A percentile compares a stretch with the other conserved stretches of the same genome.
phyloP scores from a whole-genome alignment of 1,140 invertebrate species.

The Drosophila guanche region DNA sequence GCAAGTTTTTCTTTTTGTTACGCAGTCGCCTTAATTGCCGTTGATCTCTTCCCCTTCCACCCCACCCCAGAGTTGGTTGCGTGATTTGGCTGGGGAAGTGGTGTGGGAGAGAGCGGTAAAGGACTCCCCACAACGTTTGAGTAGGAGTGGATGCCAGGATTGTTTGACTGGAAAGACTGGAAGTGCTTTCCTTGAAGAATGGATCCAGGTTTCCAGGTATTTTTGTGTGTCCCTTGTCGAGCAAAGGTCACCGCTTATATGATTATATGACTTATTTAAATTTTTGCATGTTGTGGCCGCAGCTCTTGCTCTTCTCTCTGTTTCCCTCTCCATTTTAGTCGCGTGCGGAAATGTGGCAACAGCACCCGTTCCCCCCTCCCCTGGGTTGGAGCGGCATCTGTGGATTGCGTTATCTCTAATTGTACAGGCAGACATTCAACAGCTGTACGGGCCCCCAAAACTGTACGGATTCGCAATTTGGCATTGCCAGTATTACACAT shows the following conservation, averaged over 20 bases:
- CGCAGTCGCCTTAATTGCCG: conserved; percentile 61
- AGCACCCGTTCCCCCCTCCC: conserved; percentile 13
- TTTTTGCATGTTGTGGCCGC: conserved; percentile 55
- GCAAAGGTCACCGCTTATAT: conserved; percentile 17
- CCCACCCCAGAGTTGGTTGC: conserved; percentile 17
- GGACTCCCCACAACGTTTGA: too few species aligned
- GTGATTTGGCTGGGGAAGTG: background rate
- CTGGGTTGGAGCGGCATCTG: background rate
- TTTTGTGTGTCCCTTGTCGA: too few species aligned
- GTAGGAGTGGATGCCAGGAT: too few species aligned
- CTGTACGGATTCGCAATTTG: background rate
- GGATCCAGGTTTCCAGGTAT: too few species aligned
- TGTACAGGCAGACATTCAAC: conserved; percentile 24
- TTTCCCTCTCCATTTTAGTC: conserved; percentile 28
- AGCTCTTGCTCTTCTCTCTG: conserved; percentile 11
- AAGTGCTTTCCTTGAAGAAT: too few species aligned
- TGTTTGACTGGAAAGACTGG: too few species aligned
- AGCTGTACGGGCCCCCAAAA: conserved; percentile 25
- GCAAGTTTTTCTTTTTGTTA: conserved; percentile 63
- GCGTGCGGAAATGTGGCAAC: conserved; percentile 68
- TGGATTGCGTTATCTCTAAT: conserved; percentile 54
- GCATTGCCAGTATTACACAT: conserved; percentile 27
- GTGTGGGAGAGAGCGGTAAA: background rate
- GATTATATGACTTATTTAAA: conserved; percentile 38
- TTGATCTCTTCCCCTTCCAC: conserved; percentile 1